Evolutionary conservation across 2,888 invertebrate species (phyloP).

Genomic region (Elgonia sp.): DNA sequence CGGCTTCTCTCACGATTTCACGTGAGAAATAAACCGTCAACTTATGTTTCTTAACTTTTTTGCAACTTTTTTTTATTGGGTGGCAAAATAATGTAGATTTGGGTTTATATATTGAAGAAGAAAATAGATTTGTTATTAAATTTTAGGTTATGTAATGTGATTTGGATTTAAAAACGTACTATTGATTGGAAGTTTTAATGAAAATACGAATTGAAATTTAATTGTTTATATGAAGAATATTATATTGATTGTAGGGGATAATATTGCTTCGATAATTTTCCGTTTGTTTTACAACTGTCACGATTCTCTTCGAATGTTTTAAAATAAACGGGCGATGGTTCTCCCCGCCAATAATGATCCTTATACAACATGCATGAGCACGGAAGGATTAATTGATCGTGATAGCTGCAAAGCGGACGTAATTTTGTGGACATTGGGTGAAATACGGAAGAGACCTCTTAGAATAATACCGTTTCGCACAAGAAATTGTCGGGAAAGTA

Average conservation of each 20-base stretch:
- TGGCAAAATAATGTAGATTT: too few species aligned
- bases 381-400: slow-evolving; percentile 69
- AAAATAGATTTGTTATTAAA: too few species aligned
- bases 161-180: too few species aligned
- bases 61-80: too few species aligned
- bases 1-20: not conserved
- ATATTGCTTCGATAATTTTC: not conserved
- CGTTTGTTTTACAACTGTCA: slow-evolving; percentile 37
- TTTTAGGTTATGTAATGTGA: too few species aligned
- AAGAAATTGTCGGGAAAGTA: slow-evolving; percentile 40
- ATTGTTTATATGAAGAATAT: too few species aligned
- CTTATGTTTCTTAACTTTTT: not conserved
- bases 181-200: too few species aligned
- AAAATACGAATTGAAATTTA: too few species aligned
- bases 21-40: not conserved
- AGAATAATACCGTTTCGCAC: slow-evolving; percentile 38
- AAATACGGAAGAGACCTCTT: slow-evolving; percentile 47
- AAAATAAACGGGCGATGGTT: slow-evolving; percentile 32
- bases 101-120: too few species aligned
- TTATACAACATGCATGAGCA: slow-evolving; percentile 71
- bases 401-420: slow-evolving; percentile 60
- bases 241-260: too few species aligned
- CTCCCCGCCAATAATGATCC: slow-evolving; percentile 56
- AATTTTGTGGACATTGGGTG: slow-evolving; percentile 64
- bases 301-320: slow-evolving; percentile 33